These are phyloP conservation scores for Agrypnia vestita DNA, from an alignment of 1,140 invertebrate species.

Conservation along the genomic window DNA sequence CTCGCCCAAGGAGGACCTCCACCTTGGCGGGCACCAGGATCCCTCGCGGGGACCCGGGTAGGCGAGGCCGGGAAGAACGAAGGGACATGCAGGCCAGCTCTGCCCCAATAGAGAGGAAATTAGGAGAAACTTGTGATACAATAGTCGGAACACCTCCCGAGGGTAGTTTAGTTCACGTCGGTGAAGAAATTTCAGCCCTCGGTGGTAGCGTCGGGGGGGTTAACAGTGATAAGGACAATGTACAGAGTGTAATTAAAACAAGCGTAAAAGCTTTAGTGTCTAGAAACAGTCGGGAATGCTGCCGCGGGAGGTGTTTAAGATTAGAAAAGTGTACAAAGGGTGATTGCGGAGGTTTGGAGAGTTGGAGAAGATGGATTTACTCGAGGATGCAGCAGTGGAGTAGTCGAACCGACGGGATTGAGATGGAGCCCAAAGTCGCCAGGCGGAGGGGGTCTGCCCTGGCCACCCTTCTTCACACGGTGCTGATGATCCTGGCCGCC, in stretches of 20 bases:
- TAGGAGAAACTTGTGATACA: not conserved
- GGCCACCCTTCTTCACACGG: slow-evolving; percentile 5
- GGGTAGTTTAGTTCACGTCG: not conserved
- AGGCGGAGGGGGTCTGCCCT: slow-evolving; percentile 19
- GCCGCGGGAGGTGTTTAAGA: slow-evolving; percentile 8
- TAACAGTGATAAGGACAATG: not conserved
- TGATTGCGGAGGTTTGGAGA: slow-evolving; percentile 15
- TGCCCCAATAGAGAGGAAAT: not conserved
- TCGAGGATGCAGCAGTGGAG: slow-evolving; percentile 11
- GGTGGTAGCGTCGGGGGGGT: not conserved
- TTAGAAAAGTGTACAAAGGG: slow-evolving; percentile 13
- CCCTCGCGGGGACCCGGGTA: slow-evolving; percentile 22
- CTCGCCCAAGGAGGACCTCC: not conserved
- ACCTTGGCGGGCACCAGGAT: slow-evolving; percentile 9
- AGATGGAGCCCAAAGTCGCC: slow-evolving; percentile 6
- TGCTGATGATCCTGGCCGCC: slow-evolving; percentile 18
- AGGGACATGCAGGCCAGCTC: not conserved
- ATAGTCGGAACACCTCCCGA: slow-evolving; percentile 5
- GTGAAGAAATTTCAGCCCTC: not conserved
- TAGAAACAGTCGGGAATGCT: slow-evolving; percentile 19
- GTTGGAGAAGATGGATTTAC: slow-evolving; percentile 41
- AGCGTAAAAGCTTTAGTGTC: slow-evolving; percentile 11
- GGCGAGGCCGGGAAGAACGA: not conserved
- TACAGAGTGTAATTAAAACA: not conserved
- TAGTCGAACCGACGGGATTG: not conserved